These are phyloP conservation scores for Rhabdomys dilectus DNA, from an alignment of 2,113 vertebrate species.

Conservation along the genomic window DNA sequence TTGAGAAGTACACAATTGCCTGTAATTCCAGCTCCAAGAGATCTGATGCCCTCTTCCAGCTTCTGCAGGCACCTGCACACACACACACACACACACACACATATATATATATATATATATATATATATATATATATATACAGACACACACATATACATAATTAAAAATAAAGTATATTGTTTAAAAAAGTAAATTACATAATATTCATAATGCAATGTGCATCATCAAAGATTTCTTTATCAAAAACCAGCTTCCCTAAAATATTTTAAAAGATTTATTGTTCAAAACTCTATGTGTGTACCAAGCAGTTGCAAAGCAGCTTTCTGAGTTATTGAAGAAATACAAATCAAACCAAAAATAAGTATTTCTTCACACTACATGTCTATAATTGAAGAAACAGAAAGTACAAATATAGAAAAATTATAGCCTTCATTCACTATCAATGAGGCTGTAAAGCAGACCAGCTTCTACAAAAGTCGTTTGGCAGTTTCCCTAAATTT, in stretches of 20 bases:
- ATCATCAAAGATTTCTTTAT: constrained; percentile 48
- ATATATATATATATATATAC: neutral
- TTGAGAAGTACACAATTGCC: neutral
- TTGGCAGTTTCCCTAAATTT: constrained; percentile 17
- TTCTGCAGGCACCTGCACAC: neutral
- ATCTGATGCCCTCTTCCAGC: neutral
- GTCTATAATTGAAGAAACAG: neutral
- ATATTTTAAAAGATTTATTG: constrained; percentile 21
- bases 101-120: too few relatives aligned
- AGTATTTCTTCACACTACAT: neutral
- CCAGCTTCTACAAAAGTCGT: neutral
- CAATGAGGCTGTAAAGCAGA: neutral
- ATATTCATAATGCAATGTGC: neutral
- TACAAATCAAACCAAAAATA: constrained; percentile 43
- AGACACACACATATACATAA: neutral
- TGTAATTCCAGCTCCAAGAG: neutral
- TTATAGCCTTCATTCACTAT: neutral
- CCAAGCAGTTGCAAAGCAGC: constrained; percentile 3
- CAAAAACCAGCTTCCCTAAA: neutral
- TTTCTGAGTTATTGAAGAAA: constrained; percentile 35
- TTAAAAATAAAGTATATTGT: neutral
- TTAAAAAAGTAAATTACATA: constrained; percentile 38
- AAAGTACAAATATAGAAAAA: constrained; percentile 50
- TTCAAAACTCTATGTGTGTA: constrained; percentile 29
- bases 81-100: too few relatives aligned